phyloP scores from a whole-genome alignment of 2,888 invertebrate species.

The Caenorhabditis doughertyi region DNA sequence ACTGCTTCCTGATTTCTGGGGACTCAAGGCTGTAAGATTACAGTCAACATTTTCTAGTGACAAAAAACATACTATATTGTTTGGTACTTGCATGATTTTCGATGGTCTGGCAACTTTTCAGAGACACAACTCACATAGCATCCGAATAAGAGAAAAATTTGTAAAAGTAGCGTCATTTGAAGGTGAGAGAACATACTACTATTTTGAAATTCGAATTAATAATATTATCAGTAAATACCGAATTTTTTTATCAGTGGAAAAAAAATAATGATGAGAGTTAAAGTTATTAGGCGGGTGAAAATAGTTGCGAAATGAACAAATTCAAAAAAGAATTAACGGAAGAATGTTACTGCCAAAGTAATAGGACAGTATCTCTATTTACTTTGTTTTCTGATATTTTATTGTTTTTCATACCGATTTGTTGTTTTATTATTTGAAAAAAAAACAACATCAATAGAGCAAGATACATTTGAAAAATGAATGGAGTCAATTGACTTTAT shows the following conservation, averaged over 20 bases:
- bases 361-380: too few relatives aligned
- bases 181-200: not conserved
- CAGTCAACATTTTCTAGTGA: too few relatives aligned
- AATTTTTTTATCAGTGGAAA: not conserved
- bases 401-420: not conserved
- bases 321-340: too few relatives aligned
- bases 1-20: not conserved
- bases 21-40: too few relatives aligned
- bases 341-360: too few relatives aligned
- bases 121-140: not conserved
- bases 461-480: not conserved
- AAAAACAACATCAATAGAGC: not conserved
- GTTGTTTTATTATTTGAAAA: too few relatives aligned
- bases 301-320: not conserved
- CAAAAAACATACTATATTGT: slow-evolving; percentile 7
- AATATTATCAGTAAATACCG: not conserved
- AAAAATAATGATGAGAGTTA: slow-evolving; percentile 3
- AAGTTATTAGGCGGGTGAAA: not conserved
- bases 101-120: not conserved
- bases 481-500: not conserved
- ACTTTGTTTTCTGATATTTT: too few relatives aligned
- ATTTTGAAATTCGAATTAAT: not conserved
- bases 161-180: not conserved
- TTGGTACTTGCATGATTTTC: not conserved
- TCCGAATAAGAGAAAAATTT: not conserved